A percentile compares a stretch with the other conserved stretches of the same genome.
Conservation (phyloP, 2,797 vertebrate species). For the Epinephelus awoara region DNA sequence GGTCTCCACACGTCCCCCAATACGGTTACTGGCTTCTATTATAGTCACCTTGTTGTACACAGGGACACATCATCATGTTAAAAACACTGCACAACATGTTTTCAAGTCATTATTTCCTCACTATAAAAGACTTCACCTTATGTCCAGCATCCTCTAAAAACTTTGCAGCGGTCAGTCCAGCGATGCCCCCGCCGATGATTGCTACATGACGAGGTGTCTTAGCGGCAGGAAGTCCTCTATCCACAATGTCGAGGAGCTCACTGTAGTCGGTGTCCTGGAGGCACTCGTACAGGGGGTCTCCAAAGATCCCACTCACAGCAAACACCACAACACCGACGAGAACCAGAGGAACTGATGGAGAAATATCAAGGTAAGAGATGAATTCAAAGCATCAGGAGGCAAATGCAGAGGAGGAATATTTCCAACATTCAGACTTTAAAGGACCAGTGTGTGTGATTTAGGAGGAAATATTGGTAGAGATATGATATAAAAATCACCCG, state of each 20-base stretch:
- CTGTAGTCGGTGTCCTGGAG: slow-evolving; percentile 87
- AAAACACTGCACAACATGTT: neutral
- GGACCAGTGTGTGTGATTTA: too few relatives aligned
- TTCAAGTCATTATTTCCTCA: neutral
- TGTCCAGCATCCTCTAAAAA: slow-evolving; percentile 86
- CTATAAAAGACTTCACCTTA: slow-evolving; percentile 70
- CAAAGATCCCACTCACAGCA: slow-evolving; percentile 60
- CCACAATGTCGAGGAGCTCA: slow-evolving; percentile 83
- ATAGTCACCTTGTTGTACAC: slow-evolving; percentile 84
- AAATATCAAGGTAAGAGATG: neutral
- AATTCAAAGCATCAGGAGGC: neutral
- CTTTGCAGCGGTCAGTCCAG: slow-evolving; percentile 87
- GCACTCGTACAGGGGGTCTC: slow-evolving; percentile 85
- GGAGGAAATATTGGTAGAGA: too few relatives aligned
- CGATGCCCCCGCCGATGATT: slow-evolving; percentile 84
- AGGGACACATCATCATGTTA: neutral
- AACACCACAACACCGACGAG: slow-evolving; percentile 71
- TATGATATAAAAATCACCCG: too few relatives aligned
- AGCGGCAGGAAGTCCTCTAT: slow-evolving; percentile 83
- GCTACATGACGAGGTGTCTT: slow-evolving; percentile 76
- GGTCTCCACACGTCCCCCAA: slow-evolving; percentile 89
- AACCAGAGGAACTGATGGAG: slow-evolving; percentile 72
- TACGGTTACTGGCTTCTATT: slow-evolving; percentile 86
- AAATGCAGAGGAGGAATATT: neutral
- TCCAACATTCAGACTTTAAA: neutral